Evolutionary conservation across 2,113 vertebrate species (phyloP), one percentile per base, ranked within the genome.

Genomic region (Ariopsis seemanni): DNA sequence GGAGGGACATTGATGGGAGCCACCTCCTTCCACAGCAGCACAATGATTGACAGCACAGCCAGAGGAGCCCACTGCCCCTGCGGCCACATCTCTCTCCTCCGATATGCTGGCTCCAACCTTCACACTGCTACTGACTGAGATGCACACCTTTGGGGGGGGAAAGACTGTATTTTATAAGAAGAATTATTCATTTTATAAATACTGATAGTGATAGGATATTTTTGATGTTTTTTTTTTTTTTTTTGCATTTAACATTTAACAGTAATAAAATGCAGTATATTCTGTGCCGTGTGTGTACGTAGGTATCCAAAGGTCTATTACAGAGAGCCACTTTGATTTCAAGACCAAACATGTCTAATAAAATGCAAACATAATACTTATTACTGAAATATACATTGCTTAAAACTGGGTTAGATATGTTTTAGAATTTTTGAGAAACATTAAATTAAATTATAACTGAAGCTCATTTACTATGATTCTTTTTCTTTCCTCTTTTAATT

Each of bases 1-100:
- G 95, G 94, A 52, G 98, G 98, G 74, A 99, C 97, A 87, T 98
- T 96, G 0, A 99, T 99, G 91, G 95, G 30, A 34, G 92, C 89
- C n/a, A 88, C 88, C 9, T 96, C 90, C 84, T 89, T 92, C 89
- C 95, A 96, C 75, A 96, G 92, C 87, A 92, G 94, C 90, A 97
- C 93, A 63, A 95, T 89, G 1, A 96, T 81, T 12, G 93, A 95
- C 57, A 94, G 34, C 57, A 93, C 90, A 72, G 85, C 85, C 5
- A 94, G 85, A 90, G 92, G 86, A 88, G 88, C 90, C 90, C 1
- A 91, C 72, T 60, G 72, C 89, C 93, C 89, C 91, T 90, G 94
- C 85, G 88, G 90, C 93, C 93, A 94, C 98, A 98, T 99, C 88
- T 90, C 94, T 94, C 88, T 90, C 88, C 89, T 91, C 89, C 67